phyloP scores from a whole-genome alignment of 2,797 vertebrate species.

The Anniella stebbinsi region DNA sequence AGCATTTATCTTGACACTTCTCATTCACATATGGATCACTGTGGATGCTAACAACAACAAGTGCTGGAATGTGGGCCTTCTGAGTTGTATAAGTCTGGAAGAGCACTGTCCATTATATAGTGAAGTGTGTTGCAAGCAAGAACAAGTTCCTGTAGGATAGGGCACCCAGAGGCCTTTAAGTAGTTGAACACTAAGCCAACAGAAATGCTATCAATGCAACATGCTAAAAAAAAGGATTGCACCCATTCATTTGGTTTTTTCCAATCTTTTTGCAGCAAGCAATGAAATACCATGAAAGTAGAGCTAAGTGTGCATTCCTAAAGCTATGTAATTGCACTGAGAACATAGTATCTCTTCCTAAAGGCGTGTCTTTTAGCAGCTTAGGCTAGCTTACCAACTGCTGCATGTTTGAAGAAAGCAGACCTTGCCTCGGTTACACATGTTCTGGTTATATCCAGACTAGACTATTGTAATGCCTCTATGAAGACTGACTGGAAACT shows the following conservation, averaged over 20 bases:
- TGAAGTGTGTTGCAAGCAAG: constrained; percentile 15
- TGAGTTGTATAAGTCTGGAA: constrained; percentile 39
- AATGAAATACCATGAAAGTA: background rate
- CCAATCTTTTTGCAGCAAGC: background rate
- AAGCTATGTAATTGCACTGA: background rate
- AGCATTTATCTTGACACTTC: background rate
- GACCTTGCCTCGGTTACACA: background rate
- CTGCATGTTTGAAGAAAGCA: background rate
- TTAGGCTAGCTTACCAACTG: background rate
- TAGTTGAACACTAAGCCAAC: background rate
- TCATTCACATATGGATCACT: constrained; percentile 22
- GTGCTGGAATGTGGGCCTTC: background rate
- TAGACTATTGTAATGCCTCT: background rate
- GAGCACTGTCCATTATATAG: background rate
- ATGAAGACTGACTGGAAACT: background rate
- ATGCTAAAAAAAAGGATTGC: background rate
- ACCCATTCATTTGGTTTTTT: background rate
- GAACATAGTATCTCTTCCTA: background rate
- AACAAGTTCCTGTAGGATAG: background rate
- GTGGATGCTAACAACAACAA: constrained; percentile 28
- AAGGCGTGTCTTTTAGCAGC: background rate
- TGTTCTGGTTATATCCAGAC: background rate
- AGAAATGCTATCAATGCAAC: background rate
- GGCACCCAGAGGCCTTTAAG: background rate
- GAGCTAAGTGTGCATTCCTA: background rate